Percentiles rank a stretch among this genome's conserved stretches.
Evolutionary conservation across 2,113 vertebrate species (phyloP).

Genomic region (Puffinus mauretanicus): DNA sequence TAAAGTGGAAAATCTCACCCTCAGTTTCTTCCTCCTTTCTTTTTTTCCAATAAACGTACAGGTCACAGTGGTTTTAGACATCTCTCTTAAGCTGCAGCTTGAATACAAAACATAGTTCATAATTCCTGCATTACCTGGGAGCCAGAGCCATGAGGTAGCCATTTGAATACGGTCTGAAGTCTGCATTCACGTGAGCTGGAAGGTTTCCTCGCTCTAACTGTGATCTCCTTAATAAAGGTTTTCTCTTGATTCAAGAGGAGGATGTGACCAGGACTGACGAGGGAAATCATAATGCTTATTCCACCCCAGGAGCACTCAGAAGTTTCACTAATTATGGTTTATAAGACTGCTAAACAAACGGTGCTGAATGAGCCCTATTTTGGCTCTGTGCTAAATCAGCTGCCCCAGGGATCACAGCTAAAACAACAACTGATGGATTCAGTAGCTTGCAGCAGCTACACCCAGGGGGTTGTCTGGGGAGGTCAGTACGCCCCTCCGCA

Average conservation of each 20-base stretch:
- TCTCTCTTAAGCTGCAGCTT: neutral
- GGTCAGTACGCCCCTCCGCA: neutral
- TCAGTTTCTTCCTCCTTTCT: neutral
- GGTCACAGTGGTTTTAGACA: neutral
- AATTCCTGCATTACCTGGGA: neutral
- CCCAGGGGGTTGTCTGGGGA: no score
- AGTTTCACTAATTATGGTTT: neutral
- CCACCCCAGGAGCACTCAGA: neutral
- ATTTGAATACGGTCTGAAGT: neutral
- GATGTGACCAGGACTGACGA: neutral
- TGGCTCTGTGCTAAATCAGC: neutral
- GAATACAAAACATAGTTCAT: neutral
- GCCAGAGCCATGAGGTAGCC: neutral
- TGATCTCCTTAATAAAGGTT: neutral
- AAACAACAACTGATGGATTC: neutral
- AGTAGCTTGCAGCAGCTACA: neutral
- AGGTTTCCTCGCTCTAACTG: neutral
- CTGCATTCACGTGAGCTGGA: neutral
- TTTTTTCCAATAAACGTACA: neutral
- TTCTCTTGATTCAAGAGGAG: neutral
- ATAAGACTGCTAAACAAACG: neutral
- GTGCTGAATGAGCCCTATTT: neutral
- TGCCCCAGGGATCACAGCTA: neutral
- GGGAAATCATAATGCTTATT: neutral
- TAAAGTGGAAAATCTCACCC: neutral